Conservation (phyloP, 2,113 vertebrate genomes). For the Synodontis membranacea region DNA sequence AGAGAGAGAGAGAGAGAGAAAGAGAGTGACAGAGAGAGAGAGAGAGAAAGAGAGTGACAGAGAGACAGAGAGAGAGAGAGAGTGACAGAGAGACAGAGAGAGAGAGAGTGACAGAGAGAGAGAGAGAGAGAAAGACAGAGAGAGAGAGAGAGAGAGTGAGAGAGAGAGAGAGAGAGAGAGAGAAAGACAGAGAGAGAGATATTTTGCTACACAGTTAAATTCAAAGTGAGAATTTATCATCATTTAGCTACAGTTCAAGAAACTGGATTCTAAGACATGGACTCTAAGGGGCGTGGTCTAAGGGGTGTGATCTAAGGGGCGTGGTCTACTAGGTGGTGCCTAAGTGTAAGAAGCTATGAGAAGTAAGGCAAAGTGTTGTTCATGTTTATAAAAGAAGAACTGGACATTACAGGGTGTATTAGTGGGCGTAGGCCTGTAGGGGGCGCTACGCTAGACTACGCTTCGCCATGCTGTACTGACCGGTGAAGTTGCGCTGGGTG, state of each 20-base stretch:
- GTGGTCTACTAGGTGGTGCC: background rate
- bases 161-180: constrained; percentile 6
- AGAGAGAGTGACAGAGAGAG: background rate
- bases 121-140: background rate
- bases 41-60: background rate
- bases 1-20: constrained; percentile 6
- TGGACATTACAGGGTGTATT: background rate
- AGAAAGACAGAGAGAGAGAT: background rate
- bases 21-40: background rate
- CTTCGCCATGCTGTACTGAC: constrained; percentile 59
- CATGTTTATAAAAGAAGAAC: background rate
- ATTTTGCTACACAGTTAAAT: background rate
- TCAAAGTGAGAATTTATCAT: background rate
- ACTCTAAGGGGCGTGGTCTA: background rate
- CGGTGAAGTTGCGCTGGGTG: constrained; percentile 84
- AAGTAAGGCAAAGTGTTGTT: background rate
- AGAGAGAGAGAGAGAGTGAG: background rate
- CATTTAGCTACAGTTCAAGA: background rate
- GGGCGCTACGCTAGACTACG: background rate
- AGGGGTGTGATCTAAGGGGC: background rate
- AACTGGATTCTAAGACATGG: background rate
- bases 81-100: background rate
- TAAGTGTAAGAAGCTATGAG: background rate
- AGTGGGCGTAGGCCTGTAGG: background rate
- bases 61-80: background rate